Conservation (phyloP, 2,888 invertebrate species). For the Seladonia tumulorum region DNA sequence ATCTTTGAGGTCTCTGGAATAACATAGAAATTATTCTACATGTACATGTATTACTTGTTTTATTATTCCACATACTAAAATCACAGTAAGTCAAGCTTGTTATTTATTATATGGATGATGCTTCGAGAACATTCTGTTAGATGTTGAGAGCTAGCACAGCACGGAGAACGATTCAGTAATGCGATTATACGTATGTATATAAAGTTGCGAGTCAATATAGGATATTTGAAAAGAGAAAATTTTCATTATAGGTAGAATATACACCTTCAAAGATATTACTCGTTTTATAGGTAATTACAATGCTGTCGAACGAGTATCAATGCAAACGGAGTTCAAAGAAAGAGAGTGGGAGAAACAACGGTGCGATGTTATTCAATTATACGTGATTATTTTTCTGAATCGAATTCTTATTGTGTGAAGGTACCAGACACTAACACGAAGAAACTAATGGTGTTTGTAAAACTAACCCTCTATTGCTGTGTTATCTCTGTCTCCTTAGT, state of each 20-base stretch:
- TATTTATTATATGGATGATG: slow-evolving; percentile 40
- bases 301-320: neutral
- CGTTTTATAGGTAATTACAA: slow-evolving; percentile 16
- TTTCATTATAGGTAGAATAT: neutral
- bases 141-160: slow-evolving; percentile 68
- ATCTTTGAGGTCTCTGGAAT: slow-evolving; percentile 50
- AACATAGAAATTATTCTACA: slow-evolving; percentile 13
- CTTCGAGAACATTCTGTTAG: slow-evolving; percentile 44
- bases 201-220: neutral
- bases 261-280: slow-evolving; percentile 51
- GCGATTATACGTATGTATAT: neutral
- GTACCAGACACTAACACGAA: slow-evolving; percentile 65
- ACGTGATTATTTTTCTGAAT: slow-evolving; percentile 18
- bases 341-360: slow-evolving; percentile 9
- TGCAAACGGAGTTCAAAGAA: neutral
- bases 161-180: slow-evolving; percentile 50
- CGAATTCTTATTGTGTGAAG: slow-evolving; percentile 67
- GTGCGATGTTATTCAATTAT: slow-evolving; percentile 7
- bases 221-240: neutral
- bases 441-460: slow-evolving; percentile 67
- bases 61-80: slow-evolving; percentile 26
- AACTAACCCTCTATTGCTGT: slow-evolving; percentile 77
- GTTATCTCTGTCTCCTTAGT: slow-evolving; percentile 87
- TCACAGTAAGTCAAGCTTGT: slow-evolving; percentile 39
- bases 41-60: neutral